Conservation (phyloP, 2,113 vertebrate species). For the Strix uralensis region DNA sequence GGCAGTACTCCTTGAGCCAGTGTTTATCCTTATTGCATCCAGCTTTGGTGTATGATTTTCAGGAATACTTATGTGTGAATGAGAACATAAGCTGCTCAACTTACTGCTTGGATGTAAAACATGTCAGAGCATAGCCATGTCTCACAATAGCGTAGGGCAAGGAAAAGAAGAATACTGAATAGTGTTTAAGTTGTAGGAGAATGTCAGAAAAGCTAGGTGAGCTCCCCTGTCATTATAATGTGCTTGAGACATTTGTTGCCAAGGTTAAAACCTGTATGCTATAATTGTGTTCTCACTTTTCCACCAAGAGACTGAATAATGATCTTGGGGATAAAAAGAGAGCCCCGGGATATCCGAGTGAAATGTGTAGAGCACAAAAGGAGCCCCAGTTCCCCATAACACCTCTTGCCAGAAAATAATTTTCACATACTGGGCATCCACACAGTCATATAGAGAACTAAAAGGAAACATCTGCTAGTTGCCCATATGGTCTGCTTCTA, state of each 20-base stretch:
- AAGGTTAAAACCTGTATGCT: background rate
- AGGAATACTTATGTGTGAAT: background rate
- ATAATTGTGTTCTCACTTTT: background rate
- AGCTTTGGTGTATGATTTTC: background rate
- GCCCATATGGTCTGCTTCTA: background rate
- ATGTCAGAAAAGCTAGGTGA: background rate
- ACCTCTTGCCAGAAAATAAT: conserved; percentile 39
- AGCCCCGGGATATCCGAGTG: background rate
- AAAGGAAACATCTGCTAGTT: conserved; percentile 59
- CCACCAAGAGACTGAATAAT: background rate
- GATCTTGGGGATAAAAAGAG: background rate
- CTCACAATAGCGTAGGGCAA: background rate
- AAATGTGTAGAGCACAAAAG: background rate
- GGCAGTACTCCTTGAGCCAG: background rate
- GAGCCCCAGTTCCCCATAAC: background rate
- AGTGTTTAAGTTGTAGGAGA: background rate
- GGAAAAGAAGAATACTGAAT: background rate
- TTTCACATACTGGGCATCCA: conserved; percentile 25
- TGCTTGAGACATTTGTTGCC: background rate
- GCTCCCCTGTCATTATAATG: background rate
- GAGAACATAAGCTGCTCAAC: background rate
- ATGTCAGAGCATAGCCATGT: background rate
- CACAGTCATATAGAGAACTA: conserved; percentile 37
- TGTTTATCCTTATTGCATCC: background rate
- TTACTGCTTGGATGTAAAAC: background rate